Conservation (phyloP, 2,113 vertebrate species). For the Cepphus grylle region DNA sequence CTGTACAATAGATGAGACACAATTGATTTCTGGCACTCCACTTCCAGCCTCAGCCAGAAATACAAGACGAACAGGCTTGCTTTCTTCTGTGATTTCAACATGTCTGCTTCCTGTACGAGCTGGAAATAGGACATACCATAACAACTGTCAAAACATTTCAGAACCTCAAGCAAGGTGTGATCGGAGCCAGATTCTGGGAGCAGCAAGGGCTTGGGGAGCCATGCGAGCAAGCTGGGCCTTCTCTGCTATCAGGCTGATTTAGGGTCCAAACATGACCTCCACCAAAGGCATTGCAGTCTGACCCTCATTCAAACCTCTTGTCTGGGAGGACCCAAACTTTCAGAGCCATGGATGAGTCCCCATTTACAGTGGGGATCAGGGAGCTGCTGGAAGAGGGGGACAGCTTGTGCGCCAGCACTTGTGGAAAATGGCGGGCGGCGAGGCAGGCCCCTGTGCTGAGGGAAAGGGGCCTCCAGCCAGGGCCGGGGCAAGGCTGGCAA, state of each 20-base stretch:
- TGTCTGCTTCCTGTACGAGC: not conserved
- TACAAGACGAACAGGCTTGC: constrained; percentile 49
- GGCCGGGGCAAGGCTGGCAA: not conserved
- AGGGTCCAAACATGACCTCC: not conserved
- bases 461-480: not conserved
- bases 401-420: no score
- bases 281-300: not conserved
- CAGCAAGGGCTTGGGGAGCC: not conserved
- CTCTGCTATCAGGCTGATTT: not conserved
- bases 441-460: not conserved
- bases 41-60: constrained; percentile 47
- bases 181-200: not conserved
- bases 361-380: not conserved
- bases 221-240: not conserved
- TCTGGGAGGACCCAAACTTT: not conserved
- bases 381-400: not conserved
- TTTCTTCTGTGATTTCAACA: constrained; percentile 53
- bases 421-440: not conserved
- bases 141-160: not conserved
- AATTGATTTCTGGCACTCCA: constrained; percentile 31
- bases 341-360: not conserved
- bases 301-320: not conserved
- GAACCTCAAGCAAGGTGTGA: not conserved
- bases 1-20: not conserved
- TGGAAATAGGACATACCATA: constrained; percentile 39